phyloP scores from a whole-genome alignment of 1,140 invertebrate species.

The Leucophenga varia region DNA sequence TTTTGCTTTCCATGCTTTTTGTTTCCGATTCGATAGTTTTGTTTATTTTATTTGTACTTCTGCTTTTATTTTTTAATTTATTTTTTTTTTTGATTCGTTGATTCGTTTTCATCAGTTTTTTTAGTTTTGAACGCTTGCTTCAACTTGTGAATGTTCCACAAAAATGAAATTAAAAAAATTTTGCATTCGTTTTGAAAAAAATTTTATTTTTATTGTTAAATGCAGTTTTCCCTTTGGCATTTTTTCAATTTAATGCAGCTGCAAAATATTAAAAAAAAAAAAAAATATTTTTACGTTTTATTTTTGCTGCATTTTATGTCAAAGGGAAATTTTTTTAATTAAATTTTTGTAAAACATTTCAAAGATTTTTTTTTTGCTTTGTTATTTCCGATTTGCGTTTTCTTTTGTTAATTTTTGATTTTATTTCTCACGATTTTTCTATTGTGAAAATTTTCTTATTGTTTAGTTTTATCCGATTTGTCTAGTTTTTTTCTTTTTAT shows the following conservation, averaged over 20 bases:
- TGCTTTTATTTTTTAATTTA: constrained; percentile 11
- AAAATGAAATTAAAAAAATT: constrained; percentile 32
- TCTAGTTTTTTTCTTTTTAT: constrained; percentile 20
- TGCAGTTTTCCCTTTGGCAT: too few species aligned
- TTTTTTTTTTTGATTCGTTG: constrained; percentile 18
- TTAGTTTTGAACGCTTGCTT: constrained; percentile 51
- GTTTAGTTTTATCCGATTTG: too few species aligned
- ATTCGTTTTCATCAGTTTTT: constrained; percentile 23
- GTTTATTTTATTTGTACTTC: constrained; percentile 1
- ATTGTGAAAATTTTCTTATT: constrained; percentile 15
- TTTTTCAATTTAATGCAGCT: constrained; percentile 38
- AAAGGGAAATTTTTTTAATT: constrained; percentile 32
- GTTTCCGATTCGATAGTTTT: too few species aligned
- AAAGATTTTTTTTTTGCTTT: constrained; percentile 11
- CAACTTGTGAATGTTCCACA: constrained; percentile 56
- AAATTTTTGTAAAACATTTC: constrained; percentile 50
- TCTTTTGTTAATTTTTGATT: constrained; percentile 11
- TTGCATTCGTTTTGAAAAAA: constrained; percentile 45
- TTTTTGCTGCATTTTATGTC: constrained; percentile 18
- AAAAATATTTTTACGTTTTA: too few species aligned
- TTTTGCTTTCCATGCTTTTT: constrained; percentile 18
- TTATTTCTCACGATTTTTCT: constrained; percentile 10
- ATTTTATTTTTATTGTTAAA: too few species aligned
- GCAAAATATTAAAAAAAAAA: too few species aligned
- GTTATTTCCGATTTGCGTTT: constrained; percentile 8